Evolutionary conservation across 2,797 vertebrate genomes (phyloP).

Genomic region (Thamnophis elegans): DNA sequence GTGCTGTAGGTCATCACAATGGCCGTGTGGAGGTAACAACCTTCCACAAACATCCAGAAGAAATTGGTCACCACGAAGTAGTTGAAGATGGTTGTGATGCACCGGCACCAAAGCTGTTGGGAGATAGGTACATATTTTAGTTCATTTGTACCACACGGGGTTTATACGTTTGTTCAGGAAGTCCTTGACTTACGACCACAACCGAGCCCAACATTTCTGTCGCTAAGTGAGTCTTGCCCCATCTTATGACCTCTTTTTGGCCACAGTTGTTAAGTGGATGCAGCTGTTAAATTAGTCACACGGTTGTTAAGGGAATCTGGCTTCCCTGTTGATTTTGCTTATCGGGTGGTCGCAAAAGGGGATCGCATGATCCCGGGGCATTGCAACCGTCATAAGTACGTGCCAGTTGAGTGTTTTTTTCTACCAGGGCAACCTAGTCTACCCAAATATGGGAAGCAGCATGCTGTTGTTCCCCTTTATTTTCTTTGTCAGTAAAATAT

Average conservation of each 20-base stretch:
- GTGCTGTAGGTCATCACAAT: constrained; percentile 98
- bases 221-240: neutral
- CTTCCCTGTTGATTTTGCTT: neutral
- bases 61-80: constrained; percentile 99
- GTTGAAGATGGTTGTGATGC: constrained; percentile 94
- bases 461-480: no score
- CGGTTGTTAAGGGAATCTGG: neutral
- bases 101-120: constrained; percentile 92
- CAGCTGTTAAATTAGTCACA: neutral
- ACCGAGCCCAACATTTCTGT: neutral
- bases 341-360: neutral
- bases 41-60: constrained; percentile 99
- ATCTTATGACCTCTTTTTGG: neutral
- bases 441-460: no score
- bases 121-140: neutral
- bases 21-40: constrained; percentile 96
- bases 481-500: no score
- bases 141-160: neutral
- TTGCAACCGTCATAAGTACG: neutral
- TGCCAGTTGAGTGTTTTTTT: neutral
- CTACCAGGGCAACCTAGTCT: no score
- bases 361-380: neutral
- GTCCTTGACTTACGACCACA: neutral
- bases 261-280: neutral
- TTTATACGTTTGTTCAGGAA: neutral